These are phyloP conservation scores for Stenodema calcarata DNA, from an alignment of 2,888 invertebrate genomes.

Conservation along the genomic window DNA sequence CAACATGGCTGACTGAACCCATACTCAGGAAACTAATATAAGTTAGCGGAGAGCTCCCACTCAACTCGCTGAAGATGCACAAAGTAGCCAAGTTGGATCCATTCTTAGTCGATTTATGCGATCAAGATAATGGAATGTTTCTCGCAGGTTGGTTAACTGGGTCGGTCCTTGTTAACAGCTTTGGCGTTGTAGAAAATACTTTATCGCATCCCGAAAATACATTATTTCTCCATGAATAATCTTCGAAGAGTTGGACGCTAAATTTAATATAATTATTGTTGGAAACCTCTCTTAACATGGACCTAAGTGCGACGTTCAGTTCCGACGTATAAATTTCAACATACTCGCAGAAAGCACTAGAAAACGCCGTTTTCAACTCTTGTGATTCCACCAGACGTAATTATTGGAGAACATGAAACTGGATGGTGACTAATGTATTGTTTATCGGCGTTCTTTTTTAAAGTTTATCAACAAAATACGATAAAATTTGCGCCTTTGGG, in stretches of 20 bases:
- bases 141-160: slow-evolving; percentile 45
- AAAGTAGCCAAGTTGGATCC: slow-evolving; percentile 45
- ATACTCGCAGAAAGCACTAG: too few relatives aligned
- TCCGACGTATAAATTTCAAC: too few relatives aligned
- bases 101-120: slow-evolving; percentile 50
- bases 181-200: background rate
- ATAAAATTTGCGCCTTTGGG: too few relatives aligned
- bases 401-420: too few relatives aligned
- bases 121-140: slow-evolving; percentile 49
- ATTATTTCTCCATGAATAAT: slow-evolving; percentile 1
- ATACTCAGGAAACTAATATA: slow-evolving; percentile 50
- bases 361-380: too few relatives aligned
- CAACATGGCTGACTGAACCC: slow-evolving; percentile 48
- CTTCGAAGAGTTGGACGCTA: background rate
- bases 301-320: background rate
- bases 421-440: too few relatives aligned
- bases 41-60: slow-evolving; percentile 38
- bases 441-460: too few relatives aligned
- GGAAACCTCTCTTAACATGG: background rate
- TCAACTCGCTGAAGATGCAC: slow-evolving; percentile 41
- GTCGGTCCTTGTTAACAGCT: slow-evolving; percentile 40
- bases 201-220: slow-evolving; percentile 10
- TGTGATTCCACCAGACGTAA: too few relatives aligned
- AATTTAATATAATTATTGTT: background rate
- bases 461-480: too few relatives aligned